Base-by-base conservation (phyloP, 2,888 invertebrate genomes). In the Eilema depressum region DNA sequence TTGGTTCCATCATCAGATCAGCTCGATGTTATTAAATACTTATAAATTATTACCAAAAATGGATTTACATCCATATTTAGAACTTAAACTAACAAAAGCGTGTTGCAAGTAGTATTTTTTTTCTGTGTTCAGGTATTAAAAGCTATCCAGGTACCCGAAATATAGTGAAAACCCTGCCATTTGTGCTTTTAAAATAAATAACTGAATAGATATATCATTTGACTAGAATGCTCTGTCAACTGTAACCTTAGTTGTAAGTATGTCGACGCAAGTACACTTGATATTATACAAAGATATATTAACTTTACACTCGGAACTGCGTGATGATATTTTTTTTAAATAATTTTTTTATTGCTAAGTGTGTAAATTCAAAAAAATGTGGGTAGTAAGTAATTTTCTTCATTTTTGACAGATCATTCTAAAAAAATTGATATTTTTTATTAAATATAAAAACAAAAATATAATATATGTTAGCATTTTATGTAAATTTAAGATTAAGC, bases 151-250 rank as follows among this genome's bases (percentile, higher is more conserved):
- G 23, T 2, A 60, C 17, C 30, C 30, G 60, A 17, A 47, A n/a
- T 17, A 5, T 3, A 47, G 61, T 2, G n/a, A 67, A 76, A 84
- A 83, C 89, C 85, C 81, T 85, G 92, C 93, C 92, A 90, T 90
- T 90, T 86, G 94, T 94, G 94, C 94, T 94, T 93, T 92, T 92
- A 86, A 88, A 90, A 87, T 84, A 84, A 84, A 83, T 83, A 83
- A 83, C 79, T 72, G 79, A 79, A 83, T 85, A 83, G 75, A 70
- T 76, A 69, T 74, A 76, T 81, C 80, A 76, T 73, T 83, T 67
- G 63, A 71, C 68, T 78, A 76, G 80, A 82, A 73, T 78, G 83
- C 68, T 83, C 80, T 81, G 75, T 60, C 66, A 71, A 33, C 69
- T 17, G 37, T 20, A 28, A 14, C 41, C 33, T 37, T 65, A 61